These are phyloP conservation scores for Myotis yumanensis DNA, from an alignment of 2,113 vertebrate species.

Conservation along the genomic window DNA sequence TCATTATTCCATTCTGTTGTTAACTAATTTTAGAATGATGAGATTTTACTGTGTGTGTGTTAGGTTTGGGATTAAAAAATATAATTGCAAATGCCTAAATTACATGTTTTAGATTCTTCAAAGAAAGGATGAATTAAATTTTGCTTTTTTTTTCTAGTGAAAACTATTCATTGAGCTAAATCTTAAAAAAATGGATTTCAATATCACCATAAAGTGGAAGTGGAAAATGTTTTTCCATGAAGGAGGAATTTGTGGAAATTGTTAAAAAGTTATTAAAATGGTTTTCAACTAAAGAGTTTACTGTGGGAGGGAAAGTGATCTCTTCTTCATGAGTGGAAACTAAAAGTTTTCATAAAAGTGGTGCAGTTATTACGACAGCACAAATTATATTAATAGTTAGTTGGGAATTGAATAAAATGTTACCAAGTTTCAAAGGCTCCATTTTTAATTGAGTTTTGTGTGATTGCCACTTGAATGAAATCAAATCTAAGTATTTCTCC, in stretches of 20 bases:
- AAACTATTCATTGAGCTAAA: conserved; percentile 37
- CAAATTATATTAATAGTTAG: conserved; percentile 63
- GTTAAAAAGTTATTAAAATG: conserved; percentile 58
- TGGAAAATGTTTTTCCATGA: conserved; percentile 42
- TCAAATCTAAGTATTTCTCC: conserved; percentile 42
- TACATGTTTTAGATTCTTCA: conserved; percentile 50
- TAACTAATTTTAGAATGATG: conserved; percentile 59
- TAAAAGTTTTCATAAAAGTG: conserved; percentile 42
- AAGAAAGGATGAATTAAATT: conserved; percentile 50
- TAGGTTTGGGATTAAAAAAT: not conserved
- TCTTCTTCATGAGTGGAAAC: conserved; percentile 39
- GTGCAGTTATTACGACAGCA: conserved; percentile 25
- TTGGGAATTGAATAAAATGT: conserved; percentile 51
- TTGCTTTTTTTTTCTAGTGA: not conserved
- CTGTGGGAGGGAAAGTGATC: conserved; percentile 45
- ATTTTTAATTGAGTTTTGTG: conserved; percentile 49
- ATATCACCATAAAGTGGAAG: conserved; percentile 47
- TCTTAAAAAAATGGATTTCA: conserved; percentile 51
- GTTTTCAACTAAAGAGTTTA: conserved; percentile 36
- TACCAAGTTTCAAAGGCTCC: conserved; percentile 44
- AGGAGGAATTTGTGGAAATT: conserved; percentile 45
- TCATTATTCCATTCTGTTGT: conserved; percentile 25
- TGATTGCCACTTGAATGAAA: conserved; percentile 40
- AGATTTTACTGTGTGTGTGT: not conserved
- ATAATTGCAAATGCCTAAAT: not conserved